Conservation (phyloP, 92 coral and sea anemone species). For the Parazoanthus darwini region DNA sequence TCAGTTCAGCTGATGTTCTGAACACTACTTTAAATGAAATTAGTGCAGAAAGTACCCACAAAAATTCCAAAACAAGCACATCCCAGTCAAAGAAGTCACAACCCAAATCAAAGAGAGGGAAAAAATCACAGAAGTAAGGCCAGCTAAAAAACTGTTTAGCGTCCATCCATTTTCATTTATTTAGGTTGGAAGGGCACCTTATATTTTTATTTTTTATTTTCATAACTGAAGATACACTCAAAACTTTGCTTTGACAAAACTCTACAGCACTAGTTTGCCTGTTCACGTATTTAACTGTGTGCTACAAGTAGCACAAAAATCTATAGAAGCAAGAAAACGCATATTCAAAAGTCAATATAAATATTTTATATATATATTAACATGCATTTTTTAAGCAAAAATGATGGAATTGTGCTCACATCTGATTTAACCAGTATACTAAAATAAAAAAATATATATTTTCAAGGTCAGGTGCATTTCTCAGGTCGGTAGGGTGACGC, state of each 20-base stretch:
- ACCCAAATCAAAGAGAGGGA: slow-evolving; percentile 3
- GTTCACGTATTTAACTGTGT: too few relatives aligned
- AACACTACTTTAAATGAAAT: neutral
- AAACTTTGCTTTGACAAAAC: too few relatives aligned
- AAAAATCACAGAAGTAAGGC: slow-evolving; percentile 6
- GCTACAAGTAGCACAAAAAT: too few relatives aligned
- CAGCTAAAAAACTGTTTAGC: neutral
- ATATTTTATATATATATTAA: too few relatives aligned
- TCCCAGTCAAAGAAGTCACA: slow-evolving; percentile 11
- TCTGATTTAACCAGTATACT: neutral
- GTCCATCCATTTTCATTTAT: neutral
- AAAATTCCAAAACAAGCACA: neutral
- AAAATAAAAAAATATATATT: too few relatives aligned
- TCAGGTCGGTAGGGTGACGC: neutral
- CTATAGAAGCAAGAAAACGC: too few relatives aligned
- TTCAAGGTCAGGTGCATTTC: neutral
- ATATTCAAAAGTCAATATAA: too few relatives aligned
- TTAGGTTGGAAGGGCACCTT: too few relatives aligned
- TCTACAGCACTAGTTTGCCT: too few relatives aligned
- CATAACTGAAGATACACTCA: neutral
- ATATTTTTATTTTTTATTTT: too few relatives aligned
- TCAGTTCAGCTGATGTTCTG: slow-evolving; percentile 30
- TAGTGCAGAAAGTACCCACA: slow-evolving; percentile 11
- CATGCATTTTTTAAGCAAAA: too few relatives aligned
- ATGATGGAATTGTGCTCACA: too few relatives aligned